Evolutionary conservation across 2,888 invertebrate genomes (phyloP), one percentile per base, ranked within the genome.

Genomic region (Melanostoma mellinum): DNA sequence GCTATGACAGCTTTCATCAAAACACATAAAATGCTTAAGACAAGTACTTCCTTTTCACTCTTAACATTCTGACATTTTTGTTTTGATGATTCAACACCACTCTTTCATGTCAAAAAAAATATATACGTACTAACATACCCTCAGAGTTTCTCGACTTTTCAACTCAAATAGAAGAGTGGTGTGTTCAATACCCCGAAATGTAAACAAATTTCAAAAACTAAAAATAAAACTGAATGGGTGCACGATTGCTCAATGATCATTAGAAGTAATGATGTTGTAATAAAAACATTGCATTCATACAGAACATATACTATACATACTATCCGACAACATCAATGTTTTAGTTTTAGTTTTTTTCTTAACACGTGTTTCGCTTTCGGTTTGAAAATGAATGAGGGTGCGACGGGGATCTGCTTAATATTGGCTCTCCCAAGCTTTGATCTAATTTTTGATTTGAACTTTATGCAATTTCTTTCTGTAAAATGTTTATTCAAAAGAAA

Each of bases 261-360:
- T 78, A 82, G 78, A 78, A 78, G 42, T 68, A 73, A 63, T 82
- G 78, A 82, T 78, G 78, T 78, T 82, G 82, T 78, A 82, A 82
- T 82, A 82, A 78, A 63, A 82, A 69, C 73, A 73, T 68, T 61
- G 71, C 52, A 52, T 72, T 9, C n/a, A n/a, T 36, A 40, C 2
- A 33, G 20, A 0, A 20, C 20, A 52, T 10, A 10, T 10, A 1
- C n/a, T 44, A 58, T 4, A 33, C 33, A 44, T 6, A 60, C 42
- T 20, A 20, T 20, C 20, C 20, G 20, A 20, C 20, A 20, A 1
- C 20, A 20, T 20, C 20, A 20, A 20, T 20, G 20, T 20, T 20
- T 20, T 1, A 20, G 20, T 20, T 20, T 20, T 20, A 1, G 20
- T 20, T 20, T 20, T 20, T 20, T 20, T 20, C 20, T 20, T 20